Base-by-base conservation (phyloP, 2,113 vertebrate genomes). In the Corythornis cristatus region DNA sequence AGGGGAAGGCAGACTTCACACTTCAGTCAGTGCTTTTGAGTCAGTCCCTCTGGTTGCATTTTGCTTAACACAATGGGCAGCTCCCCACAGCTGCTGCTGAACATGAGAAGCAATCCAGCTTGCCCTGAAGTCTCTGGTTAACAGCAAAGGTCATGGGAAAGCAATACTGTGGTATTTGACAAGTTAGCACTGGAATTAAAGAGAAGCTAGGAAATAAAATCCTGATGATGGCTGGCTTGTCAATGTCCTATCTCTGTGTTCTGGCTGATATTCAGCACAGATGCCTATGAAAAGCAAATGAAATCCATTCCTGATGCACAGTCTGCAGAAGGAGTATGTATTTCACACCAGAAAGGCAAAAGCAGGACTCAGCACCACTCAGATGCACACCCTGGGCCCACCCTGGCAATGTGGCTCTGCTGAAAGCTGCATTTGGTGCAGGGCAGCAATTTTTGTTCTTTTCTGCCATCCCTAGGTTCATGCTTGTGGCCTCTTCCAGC, bases 1-100 rank as follows among this genome's bases (percentile, higher is more conserved):
- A 86, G 22, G 33, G 37, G 29, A 96, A 93, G 91, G 81, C 28
- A 62, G 67, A 92, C 90, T 93, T 95, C 89, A 87, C 90, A 85
- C 86, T 90, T 86, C 45, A 81, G 31, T 87, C 73, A 19, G 33
- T 56, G 91, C 35, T 87, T 92, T 83, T 62, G 91, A 71, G 40
- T 65, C 62, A 51, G 51, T 73, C 26, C 48, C 89, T 70, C 71
- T 40, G 89, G 40, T 5, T 87, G 84, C 81, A 84, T 67, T 72
- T 61, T 82, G 67, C 89, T 58, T 76, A 6, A 71, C 0, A 4
- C 72, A 57, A 5, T 78, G 0, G 12, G 31, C 58, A 89, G 93
- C 74, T 90, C 83, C 61, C 40, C 35, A 37, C 88, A 94, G 76
- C 89, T 89, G 78, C 84, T 92, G 60, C 56, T 42, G 71, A 83